A percentile compares a stretch with the other conserved stretches of the same genome.
Evolutionary conservation across 2,797 vertebrate genomes (phyloP).

Genomic region (Poliocrania exsul): DNA sequence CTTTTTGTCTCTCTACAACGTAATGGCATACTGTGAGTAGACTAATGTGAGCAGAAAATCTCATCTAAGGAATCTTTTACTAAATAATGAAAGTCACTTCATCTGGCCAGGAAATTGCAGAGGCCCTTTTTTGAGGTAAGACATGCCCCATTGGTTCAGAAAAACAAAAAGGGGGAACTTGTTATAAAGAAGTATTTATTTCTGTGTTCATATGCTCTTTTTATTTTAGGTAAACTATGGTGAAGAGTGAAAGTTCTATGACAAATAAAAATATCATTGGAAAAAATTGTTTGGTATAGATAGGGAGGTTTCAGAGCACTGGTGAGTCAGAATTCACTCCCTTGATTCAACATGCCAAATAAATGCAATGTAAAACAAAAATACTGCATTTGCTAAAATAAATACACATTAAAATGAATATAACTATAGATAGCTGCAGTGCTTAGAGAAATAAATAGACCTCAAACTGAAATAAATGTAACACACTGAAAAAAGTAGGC

Average conservation of each 20-base stretch:
- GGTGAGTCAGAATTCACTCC: slow-evolving; percentile 23
- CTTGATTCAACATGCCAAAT: slow-evolving; percentile 56
- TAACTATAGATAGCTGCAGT: slow-evolving; percentile 46
- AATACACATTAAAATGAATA: slow-evolving; percentile 60
- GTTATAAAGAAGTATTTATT: background rate
- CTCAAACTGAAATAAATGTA: slow-evolving; percentile 64
- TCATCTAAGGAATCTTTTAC: background rate
- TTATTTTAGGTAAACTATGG: background rate
- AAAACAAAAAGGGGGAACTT: background rate
- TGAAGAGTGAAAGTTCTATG: background rate
- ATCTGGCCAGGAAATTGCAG: background rate
- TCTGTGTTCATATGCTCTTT: background rate
- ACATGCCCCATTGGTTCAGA: background rate
- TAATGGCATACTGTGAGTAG: background rate
- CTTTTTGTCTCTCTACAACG: background rate
- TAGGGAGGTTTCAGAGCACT: background rate
- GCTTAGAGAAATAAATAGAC: slow-evolving; percentile 70
- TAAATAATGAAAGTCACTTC: background rate
- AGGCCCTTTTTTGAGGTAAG: background rate
- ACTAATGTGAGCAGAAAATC: background rate
- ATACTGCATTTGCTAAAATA: slow-evolving; percentile 68
- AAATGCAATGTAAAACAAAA: slow-evolving; percentile 49
- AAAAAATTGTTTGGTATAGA: background rate
- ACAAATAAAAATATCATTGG: background rate
- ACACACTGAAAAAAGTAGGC: slow-evolving; percentile 54